Conservation (phyloP, 1,140 invertebrate genomes). For the Trinorchestia longiramus region DNA sequence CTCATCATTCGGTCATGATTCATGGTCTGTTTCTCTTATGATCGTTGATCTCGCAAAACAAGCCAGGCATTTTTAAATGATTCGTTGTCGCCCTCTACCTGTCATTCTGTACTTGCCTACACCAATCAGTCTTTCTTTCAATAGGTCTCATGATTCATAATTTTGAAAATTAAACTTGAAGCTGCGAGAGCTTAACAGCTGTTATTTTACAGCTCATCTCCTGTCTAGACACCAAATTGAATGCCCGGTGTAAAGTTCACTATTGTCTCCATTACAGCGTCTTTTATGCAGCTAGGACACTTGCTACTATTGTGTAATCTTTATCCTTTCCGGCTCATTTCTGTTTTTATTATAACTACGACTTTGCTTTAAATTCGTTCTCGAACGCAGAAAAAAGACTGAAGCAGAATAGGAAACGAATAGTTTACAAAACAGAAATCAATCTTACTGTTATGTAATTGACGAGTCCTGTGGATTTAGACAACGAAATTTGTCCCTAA, state of each 20-base stretch:
- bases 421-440: not conserved
- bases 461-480: not conserved
- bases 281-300: not conserved
- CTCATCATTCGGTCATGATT: not conserved
- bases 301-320: not conserved
- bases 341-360: not conserved
- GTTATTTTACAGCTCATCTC: not conserved
- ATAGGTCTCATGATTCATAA: not conserved
- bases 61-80: not conserved
- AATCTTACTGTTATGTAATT: not conserved
- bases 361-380: not conserved
- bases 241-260: not conserved
- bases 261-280: not conserved
- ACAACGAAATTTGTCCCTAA: not conserved
- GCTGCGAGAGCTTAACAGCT: not conserved
- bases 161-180: not conserved
- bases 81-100: not conserved
- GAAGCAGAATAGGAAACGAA: not conserved
- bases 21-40: not conserved
- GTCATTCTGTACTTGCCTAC: not conserved
- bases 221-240: not conserved
- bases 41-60: constrained; percentile 17
- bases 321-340: not conserved
- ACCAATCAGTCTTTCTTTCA: constrained; percentile 33
- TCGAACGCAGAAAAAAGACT: not conserved